phyloP scores from a whole-genome alignment of 2,888 invertebrate genomes.

The Ganaspis brasiliensis region DNA sequence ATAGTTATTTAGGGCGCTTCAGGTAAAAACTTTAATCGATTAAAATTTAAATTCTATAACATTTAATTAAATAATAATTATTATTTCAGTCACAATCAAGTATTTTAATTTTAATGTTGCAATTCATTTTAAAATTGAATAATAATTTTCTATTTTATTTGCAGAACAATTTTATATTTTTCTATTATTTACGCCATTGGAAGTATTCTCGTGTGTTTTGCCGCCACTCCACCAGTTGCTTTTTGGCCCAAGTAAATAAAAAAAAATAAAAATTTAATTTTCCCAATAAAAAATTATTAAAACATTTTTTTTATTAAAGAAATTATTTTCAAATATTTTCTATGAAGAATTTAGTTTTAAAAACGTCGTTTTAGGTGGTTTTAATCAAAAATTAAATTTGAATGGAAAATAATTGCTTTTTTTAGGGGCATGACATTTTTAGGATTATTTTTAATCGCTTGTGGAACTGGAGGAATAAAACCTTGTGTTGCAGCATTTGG shows the following conservation, averaged over 20 bases:
- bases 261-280: background rate
- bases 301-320: too few relatives aligned
- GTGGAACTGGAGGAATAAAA: conserved; percentile 93
- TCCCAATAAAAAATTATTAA: background rate
- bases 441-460: conserved; percentile 85
- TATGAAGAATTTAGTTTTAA: background rate
- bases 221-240: conserved; percentile 83
- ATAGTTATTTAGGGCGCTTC: conserved; percentile 90
- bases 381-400: too few relatives aligned
- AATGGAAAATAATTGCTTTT: conserved; percentile 56
- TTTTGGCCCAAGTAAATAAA: conserved; percentile 83
- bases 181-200: conserved; percentile 88
- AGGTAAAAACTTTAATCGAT: conserved; percentile 71
- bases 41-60: too few relatives aligned
- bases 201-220: conserved; percentile 85
- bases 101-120: too few relatives aligned
- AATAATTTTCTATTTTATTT: background rate
- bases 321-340: too few relatives aligned
- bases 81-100: too few relatives aligned
- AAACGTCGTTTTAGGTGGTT: too few relatives aligned
- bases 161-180: conserved; percentile 87
- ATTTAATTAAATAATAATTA: too few relatives aligned
- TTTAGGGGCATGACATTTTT: conserved; percentile 82
- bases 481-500: conserved; percentile 94
- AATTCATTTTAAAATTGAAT: conserved; percentile 41